Evolutionary conservation across 2,888 invertebrate genomes (phyloP).

Genomic region (Drosophila gaucha): DNA sequence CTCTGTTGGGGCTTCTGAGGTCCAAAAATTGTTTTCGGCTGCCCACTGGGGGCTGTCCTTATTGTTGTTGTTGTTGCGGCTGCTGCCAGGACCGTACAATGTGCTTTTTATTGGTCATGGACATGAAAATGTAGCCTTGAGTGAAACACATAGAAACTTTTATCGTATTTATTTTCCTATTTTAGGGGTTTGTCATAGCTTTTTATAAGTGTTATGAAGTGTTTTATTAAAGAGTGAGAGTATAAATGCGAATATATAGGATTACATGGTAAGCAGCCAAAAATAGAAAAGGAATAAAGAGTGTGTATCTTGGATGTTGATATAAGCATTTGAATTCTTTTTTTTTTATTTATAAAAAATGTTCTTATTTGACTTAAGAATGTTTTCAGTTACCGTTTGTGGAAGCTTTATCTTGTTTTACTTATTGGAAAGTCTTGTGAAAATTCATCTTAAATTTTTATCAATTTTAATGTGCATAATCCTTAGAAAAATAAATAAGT

Average conservation of each 20-base stretch:
- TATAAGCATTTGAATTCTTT: background rate
- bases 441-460: no score
- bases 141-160: constrained; percentile 10
- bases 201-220: constrained; percentile 17
- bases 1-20: constrained; percentile 17
- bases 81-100: constrained; percentile 58
- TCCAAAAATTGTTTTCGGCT: constrained; percentile 47
- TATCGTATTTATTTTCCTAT: background rate
- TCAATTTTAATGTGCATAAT: no score
- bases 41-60: constrained; percentile 31
- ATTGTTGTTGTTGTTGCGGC: background rate
- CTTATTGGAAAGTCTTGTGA: no score
- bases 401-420: no score
- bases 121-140: constrained; percentile 55
- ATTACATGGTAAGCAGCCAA: background rate
- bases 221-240: constrained; percentile 7
- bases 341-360: no score
- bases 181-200: constrained; percentile 16
- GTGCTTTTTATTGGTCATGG: constrained; percentile 72
- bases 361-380: no score
- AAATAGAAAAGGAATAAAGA: background rate
- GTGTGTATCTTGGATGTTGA: background rate
- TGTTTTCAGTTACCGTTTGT: no score
- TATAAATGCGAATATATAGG: background rate
- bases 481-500: no score